A percentile compares a stretch with the other conserved stretches of the same genome.
phyloP scores from a whole-genome alignment of 2,888 invertebrate species.

The Miltochrista miniata region DNA sequence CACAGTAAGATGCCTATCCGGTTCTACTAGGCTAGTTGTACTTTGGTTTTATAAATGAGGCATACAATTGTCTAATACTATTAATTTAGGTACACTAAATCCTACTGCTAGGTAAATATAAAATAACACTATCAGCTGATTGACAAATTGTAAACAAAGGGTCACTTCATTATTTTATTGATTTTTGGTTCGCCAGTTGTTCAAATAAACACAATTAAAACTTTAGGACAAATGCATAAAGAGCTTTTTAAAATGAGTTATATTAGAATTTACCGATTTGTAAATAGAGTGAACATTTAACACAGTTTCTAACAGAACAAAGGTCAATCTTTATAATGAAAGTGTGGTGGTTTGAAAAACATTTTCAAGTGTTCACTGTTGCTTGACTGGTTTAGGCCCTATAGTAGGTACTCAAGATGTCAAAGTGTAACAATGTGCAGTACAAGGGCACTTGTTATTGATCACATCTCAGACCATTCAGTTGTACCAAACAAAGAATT shows the following conservation, averaged over 20 bases:
- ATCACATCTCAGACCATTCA: too few species aligned
- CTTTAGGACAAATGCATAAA: background rate
- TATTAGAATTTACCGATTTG: too few species aligned
- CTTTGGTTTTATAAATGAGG: slow-evolving; percentile 36
- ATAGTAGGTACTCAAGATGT: background rate
- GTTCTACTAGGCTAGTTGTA: slow-evolving; percentile 20
- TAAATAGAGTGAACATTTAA: background rate
- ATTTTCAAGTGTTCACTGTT: background rate
- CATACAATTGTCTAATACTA: slow-evolving; percentile 14
- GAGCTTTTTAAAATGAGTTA: background rate
- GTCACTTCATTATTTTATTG: background rate
- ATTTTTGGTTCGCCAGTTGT: slow-evolving; percentile 1
- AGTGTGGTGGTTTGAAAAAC: background rate
- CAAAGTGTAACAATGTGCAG: too few species aligned
- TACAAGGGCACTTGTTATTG: too few species aligned
- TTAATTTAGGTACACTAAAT: slow-evolving; percentile 5
- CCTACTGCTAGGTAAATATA: slow-evolving; percentile 5
- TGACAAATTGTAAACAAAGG: slow-evolving; percentile 48
- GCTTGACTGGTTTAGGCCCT: background rate
- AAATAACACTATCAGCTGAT: slow-evolving; percentile 45
- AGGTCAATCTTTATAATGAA: background rate
- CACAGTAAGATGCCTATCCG: slow-evolving; percentile 40
- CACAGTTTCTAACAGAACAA: background rate
- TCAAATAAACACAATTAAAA: background rate
- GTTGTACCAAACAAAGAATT: too few species aligned